Evolutionary conservation across 2,113 vertebrate species (phyloP).

Genomic region (Zosterops hypoxanthus): DNA sequence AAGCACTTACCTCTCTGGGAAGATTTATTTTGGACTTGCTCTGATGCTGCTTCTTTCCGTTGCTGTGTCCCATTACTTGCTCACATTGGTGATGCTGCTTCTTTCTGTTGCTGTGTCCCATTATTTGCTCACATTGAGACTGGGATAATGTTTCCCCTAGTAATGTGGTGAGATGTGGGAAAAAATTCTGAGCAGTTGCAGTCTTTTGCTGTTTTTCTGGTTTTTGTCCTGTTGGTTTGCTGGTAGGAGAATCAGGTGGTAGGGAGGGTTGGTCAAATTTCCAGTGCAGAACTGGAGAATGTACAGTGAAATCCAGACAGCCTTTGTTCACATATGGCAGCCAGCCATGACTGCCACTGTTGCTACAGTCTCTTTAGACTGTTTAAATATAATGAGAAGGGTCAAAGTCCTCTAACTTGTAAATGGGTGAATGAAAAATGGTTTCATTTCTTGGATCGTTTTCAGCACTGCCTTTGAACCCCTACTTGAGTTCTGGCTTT

Average conservation of each 20-base stretch:
- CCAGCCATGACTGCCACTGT: neutral
- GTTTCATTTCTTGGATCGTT: slow-evolving; percentile 22
- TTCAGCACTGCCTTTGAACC: slow-evolving; percentile 48
- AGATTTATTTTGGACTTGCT: neutral
- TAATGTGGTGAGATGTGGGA: neutral
- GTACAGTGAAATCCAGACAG: neutral
- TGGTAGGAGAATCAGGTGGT: slow-evolving; percentile 5
- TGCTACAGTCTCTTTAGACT: neutral
- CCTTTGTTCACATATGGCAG: neutral
- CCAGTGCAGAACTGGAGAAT: neutral
- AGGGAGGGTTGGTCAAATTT: neutral
- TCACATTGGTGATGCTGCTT: neutral
- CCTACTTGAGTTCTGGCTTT: slow-evolving; percentile 5
- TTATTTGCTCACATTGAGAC: neutral
- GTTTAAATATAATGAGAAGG: neutral
- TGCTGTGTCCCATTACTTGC: neutral
- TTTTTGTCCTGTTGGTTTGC: neutral
- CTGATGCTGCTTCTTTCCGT: neutral
- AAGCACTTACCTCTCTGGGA: neutral
- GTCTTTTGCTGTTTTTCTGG: neutral
- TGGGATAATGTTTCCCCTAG: neutral
- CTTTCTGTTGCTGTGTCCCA: neutral
- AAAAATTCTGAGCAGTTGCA: neutral
- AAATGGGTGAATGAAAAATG: slow-evolving; percentile 38
- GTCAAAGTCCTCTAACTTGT: slow-evolving; percentile 54